phyloP scores from a whole-genome alignment of 1,140 invertebrate genomes.

The Drosophila serrata region DNA sequence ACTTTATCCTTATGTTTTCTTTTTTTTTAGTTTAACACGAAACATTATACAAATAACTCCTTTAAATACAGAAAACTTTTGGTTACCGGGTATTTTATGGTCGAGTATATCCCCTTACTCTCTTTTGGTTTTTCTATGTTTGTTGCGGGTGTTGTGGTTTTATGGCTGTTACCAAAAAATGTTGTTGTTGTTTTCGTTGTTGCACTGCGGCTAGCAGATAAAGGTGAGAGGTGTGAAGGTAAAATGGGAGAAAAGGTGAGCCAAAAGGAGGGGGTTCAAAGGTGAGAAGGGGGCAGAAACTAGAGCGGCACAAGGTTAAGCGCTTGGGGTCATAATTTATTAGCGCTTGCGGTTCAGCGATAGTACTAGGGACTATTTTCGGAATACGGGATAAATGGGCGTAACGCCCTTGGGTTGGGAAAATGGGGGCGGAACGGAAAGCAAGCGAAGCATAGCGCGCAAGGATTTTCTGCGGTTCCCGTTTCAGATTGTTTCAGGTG shows the following conservation, averaged over 20 bases:
- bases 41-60: background rate
- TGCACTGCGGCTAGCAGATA: slow-evolving; percentile 53
- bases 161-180: slow-evolving; percentile 49
- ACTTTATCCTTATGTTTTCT: background rate
- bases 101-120: background rate
- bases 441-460: slow-evolving; percentile 13
- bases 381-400: slow-evolving; percentile 38
- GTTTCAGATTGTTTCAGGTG: slow-evolving; percentile 69
- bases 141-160: slow-evolving; percentile 70
- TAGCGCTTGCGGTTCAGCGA: slow-evolving; percentile 69
- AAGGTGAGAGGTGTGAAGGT: slow-evolving; percentile 33
- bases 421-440: no score
- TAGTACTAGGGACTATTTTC: slow-evolving; percentile 18
- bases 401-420: background rate
- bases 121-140: slow-evolving; percentile 60
- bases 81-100: background rate
- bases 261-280: background rate
- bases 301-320: slow-evolving; percentile 70
- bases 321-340: slow-evolving; percentile 76
- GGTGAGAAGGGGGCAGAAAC: slow-evolving; percentile 17
- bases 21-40: background rate
- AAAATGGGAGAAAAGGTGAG: background rate
- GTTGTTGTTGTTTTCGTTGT: slow-evolving; percentile 37
- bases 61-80: background rate
- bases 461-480: slow-evolving; percentile 56